Evolutionary conservation across 2,113 vertebrate species (phyloP), one percentile per base, ranked within the genome.

Genomic region (Psittacara wagleri): DNA sequence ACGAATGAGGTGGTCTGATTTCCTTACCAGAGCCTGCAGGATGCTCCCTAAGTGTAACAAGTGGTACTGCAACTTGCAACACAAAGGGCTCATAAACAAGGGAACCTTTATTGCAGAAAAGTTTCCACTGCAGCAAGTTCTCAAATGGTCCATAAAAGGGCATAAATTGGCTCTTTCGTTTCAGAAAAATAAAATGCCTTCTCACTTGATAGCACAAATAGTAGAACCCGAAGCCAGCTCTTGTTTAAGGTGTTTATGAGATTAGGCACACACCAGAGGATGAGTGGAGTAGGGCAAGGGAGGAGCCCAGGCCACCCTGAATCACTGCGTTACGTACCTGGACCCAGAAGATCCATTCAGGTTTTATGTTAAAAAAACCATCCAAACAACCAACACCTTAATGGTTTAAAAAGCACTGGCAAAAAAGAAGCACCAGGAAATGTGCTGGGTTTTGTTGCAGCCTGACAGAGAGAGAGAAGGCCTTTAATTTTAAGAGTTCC

Each of bases 161-260:
- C 83, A 97, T 51, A 97, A 97, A 97, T 92, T 89, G 93, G 94
- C 94, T 86, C 97, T 97, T 98, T 98, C 96, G 90, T 86, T 96
- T 83, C 95, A 97, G 97, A 97, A 97, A 97, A 97, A 95, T 95
- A 96, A 97, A 97, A 97, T 97, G 97, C 96, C 96, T 92, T 86
- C 97, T 91, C 59, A 69, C 96, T 96, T 96, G 96, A 96, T 97
- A 93, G 97, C 95, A 92, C 29, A 80, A 23, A 69, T 84, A 69
- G 95, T 69, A 77, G 84, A 90, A 73, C 29, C 28, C 67, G 1
- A 77, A 91, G 94, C 92, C 95, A 97, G 93, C 83, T 94, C 83
- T 97, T 66, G 52, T 92, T 97, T 84, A 81, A 96, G 93, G 95
- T 94, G 94, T 96, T 97, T 95, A 90, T 63, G 62, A 66, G 49